Percentiles rank a stretch among this genome's conserved stretches.
Conservation (phyloP, 2,797 vertebrate genomes). For the Distichodus sexfasciatus region DNA sequence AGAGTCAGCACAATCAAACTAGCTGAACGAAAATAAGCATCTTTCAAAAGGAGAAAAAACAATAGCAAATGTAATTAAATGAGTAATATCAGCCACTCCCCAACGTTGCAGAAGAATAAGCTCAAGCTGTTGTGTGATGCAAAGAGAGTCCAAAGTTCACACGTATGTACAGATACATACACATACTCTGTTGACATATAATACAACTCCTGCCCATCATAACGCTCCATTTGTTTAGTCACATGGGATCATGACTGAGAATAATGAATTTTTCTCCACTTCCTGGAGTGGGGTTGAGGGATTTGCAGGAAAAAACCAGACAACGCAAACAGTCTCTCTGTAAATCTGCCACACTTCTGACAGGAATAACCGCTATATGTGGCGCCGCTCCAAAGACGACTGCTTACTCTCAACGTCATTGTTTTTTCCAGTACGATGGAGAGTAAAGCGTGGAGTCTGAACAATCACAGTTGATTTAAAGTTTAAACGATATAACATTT, state of each 20-base stretch:
- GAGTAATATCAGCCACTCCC: too few species aligned
- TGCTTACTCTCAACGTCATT: slow-evolving; percentile 44
- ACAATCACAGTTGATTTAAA: neutral
- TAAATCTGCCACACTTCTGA: slow-evolving; percentile 36
- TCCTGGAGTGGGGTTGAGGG: slow-evolving; percentile 47
- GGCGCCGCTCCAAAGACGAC: slow-evolving; percentile 18
- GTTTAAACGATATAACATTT: too few species aligned
- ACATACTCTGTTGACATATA: too few species aligned
- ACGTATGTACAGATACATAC: neutral
- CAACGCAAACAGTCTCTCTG: slow-evolving; percentile 31
- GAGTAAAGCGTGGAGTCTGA: neutral
- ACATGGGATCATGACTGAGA: slow-evolving; percentile 28
- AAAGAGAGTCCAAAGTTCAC: slow-evolving; percentile 12
- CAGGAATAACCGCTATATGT: slow-evolving; percentile 24
- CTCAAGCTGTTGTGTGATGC: neutral
- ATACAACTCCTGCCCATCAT: too few species aligned
- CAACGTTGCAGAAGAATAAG: slow-evolving; percentile 14
- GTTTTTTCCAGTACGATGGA: slow-evolving; percentile 19
- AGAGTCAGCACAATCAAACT: too few species aligned
- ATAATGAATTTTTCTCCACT: slow-evolving; percentile 52
- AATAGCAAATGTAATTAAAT: neutral
- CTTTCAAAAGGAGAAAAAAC: slow-evolving; percentile 12
- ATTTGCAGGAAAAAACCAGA: slow-evolving; percentile 31
- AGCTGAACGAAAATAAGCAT: slow-evolving; percentile 36
- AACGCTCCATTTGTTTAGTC: slow-evolving; percentile 49